A percentile compares a stretch with the other conserved stretches of the same genome.
These are phyloP conservation scores for Idaea straminata DNA, from an alignment of 2,888 invertebrate genomes.

Conservation along the genomic window DNA sequence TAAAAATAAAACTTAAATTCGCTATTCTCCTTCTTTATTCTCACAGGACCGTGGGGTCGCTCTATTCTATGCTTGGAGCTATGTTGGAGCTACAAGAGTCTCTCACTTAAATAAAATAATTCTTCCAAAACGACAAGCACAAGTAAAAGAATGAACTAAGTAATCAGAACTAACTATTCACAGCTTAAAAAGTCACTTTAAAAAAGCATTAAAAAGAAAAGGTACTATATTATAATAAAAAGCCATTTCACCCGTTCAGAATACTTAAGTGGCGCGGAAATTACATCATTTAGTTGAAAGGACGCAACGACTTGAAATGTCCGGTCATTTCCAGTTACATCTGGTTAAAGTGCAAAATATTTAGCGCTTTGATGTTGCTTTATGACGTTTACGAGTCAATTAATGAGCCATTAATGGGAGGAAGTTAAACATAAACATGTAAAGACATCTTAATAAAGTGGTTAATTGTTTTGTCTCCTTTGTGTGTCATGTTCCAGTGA, in stretches of 20 bases:
- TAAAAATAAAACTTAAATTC: no score
- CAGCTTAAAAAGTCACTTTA: conserved; percentile 17
- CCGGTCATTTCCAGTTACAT: conserved; percentile 16
- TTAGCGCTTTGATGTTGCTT: conserved; percentile 5
- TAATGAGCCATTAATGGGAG: not conserved
- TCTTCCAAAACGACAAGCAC: not conserved
- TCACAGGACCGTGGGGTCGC: no score
- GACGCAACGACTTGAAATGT: conserved; percentile 13
- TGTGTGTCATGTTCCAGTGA: not conserved
- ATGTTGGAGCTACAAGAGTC: not conserved
- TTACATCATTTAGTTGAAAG: conserved; percentile 36
- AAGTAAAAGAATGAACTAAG: not conserved
- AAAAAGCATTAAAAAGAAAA: conserved; percentile 16
- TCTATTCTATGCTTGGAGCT: not conserved
- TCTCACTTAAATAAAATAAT: not conserved
- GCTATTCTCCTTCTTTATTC: no score
- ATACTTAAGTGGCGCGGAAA: conserved; percentile 41
- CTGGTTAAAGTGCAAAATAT: conserved; percentile 12
- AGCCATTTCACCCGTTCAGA: conserved; percentile 32
- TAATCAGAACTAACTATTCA: not conserved
- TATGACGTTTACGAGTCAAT: not conserved
- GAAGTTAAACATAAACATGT: not conserved
- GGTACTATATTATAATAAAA: conserved; percentile 25
- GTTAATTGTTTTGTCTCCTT: not conserved
- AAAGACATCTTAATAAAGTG: not conserved